These are phyloP conservation scores for Boloria selene DNA, from an alignment of 2,888 invertebrate species.

Conservation along the genomic window DNA sequence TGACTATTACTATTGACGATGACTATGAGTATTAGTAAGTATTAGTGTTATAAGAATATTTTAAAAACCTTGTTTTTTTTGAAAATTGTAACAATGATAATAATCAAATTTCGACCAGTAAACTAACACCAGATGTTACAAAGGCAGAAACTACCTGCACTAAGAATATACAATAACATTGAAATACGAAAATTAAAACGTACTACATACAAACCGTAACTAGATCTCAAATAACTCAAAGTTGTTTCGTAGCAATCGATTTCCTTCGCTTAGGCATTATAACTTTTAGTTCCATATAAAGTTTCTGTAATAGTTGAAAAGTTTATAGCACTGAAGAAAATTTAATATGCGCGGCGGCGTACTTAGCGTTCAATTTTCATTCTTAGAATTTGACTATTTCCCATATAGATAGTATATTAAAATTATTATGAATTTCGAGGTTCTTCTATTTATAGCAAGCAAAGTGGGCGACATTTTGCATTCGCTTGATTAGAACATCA, in stretches of 20 bases:
- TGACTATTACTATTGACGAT: too few relatives aligned
- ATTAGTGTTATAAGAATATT: too few relatives aligned
- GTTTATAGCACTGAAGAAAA: constrained; percentile 11
- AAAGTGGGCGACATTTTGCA: too few relatives aligned
- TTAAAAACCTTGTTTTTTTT: too few relatives aligned
- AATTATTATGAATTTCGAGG: too few relatives aligned
- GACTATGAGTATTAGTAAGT: too few relatives aligned
- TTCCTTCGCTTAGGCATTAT: constrained; percentile 8
- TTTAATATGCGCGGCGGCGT: constrained; percentile 11
- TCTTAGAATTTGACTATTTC: background rate
- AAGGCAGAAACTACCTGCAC: too few relatives aligned
- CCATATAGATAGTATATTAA: background rate
- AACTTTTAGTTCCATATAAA: constrained; percentile 11
- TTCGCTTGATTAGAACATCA: too few relatives aligned
- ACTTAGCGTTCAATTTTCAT: constrained; percentile 16
- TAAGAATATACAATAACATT: background rate
- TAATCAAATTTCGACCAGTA: too few relatives aligned
- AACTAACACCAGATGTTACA: too few relatives aligned
- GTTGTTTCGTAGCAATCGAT: constrained; percentile 5
- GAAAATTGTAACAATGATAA: too few relatives aligned
- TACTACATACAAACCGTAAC: constrained; percentile 1
- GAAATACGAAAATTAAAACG: background rate
- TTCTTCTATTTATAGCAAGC: too few relatives aligned
- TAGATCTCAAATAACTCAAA: constrained; percentile 13
- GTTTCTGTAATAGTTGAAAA: constrained; percentile 4